Conservation (phyloP, 2,113 vertebrate genomes). For the Apistogramma diplotaenia region DNA sequence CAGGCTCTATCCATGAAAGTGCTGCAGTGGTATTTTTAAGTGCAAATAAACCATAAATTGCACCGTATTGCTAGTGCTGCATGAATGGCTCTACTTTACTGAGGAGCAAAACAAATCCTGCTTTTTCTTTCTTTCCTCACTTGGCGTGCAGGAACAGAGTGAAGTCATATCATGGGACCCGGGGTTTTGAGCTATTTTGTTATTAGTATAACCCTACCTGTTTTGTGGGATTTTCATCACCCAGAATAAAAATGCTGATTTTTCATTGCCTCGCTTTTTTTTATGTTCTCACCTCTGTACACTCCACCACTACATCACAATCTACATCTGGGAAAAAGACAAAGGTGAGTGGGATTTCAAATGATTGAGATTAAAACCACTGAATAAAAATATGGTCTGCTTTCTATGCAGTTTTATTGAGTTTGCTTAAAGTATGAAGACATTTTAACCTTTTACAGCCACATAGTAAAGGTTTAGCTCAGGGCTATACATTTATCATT, state of each 20-base stretch:
- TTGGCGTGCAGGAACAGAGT: background rate
- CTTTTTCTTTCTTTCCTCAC: background rate
- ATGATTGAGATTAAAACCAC: background rate
- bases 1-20: background rate
- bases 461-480: constrained; percentile 23
- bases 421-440: background rate
- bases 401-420: background rate
- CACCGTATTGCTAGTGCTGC: too few relatives aligned
- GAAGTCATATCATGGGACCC: background rate
- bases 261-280: background rate
- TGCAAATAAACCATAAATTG: background rate
- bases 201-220: too few relatives aligned
- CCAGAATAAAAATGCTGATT: background rate
- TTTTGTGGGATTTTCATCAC: background rate
- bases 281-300: background rate
- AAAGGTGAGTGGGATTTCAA: background rate
- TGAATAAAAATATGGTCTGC: background rate
- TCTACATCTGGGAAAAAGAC: background rate
- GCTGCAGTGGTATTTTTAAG: background rate
- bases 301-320: background rate
- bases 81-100: background rate
- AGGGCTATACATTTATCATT: constrained; percentile 45
- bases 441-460: constrained; percentile 13
- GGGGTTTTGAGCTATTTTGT: too few relatives aligned
- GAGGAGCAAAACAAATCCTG: background rate